Base-by-base conservation (phyloP, 2,888 invertebrate species). In the Polyploca ridens region DNA sequence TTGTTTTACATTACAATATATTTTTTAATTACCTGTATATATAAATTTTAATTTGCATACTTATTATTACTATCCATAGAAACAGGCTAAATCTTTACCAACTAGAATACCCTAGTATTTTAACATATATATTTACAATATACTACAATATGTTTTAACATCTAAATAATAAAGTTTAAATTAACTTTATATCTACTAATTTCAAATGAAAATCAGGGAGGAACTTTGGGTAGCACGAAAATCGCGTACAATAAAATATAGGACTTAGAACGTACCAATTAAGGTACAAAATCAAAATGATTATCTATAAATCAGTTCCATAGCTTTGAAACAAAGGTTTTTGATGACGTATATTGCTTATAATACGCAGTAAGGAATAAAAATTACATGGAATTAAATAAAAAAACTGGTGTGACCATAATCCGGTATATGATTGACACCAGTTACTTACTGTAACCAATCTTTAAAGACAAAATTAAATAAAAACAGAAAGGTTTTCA, bases 211-310 rank as follows among this genome's bases (percentile, higher is more conserved):
- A 84, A 82, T 75, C 63, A 86, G 79, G 81, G 81, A 90, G 90
- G 90, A 90, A 90, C 90, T 90, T 89, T 88, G 82, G 85, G 80
- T 72, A 73, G 38, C 44, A 61, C 61, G 60, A 61, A 11, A 57
- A n/a, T 62, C 38, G 38, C 46, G 38, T 49, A n/a, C 27, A 62
- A 61, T 14, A 14, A 60, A 60, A 33, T 58, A 64, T n/a, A 44
- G 10, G 54, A 54, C 54, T 19, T 54, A 54, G 1, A n/a, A 54
- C 19, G 19, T 54, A 54, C 54, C 54, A 0, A 0, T 19, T 54
- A 54, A 54, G 19, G 54, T 54, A 54, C 54, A 54, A 54, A 54
- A 54, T 54, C 54, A 8, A 54, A 49, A 16, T 49, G 1, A 49
- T 16, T 7, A 49, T 14, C 16, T 8, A 54, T 13, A 41, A 19